phyloP scores from a whole-genome alignment of 2,113 vertebrate genomes.

The Psophia crepitans region DNA sequence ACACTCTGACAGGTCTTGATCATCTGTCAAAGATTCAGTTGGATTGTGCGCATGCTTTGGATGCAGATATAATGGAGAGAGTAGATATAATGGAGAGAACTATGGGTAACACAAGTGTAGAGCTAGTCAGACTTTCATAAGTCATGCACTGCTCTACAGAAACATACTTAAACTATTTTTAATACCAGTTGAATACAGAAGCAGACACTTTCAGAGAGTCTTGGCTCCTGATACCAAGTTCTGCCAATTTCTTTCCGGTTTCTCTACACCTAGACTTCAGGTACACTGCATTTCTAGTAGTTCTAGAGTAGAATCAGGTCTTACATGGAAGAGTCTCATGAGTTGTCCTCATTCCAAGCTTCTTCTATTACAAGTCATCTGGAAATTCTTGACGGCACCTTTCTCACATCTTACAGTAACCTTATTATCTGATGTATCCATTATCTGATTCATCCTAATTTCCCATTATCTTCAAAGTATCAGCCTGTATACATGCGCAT shows the following conservation, averaged over 20 bases:
- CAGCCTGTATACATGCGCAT: background rate
- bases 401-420: background rate
- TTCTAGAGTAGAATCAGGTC: background rate
- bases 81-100: background rate
- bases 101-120: background rate
- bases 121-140: background rate
- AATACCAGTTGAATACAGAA: background rate
- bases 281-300: background rate
- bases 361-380: background rate
- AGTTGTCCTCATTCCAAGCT: background rate
- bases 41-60: background rate
- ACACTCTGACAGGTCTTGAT: background rate
- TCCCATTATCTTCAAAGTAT: background rate
- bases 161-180: background rate
- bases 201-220: background rate
- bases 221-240: background rate
- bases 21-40: background rate
- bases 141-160: accelerated
- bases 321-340: background rate
- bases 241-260: background rate
- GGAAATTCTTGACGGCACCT: background rate
- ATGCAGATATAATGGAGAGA: background rate
- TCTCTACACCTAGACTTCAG: background rate
- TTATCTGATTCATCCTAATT: background rate
- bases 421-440: background rate